phyloP scores from a whole-genome alignment of 1,140 invertebrate species.

The Ips typographus region DNA sequence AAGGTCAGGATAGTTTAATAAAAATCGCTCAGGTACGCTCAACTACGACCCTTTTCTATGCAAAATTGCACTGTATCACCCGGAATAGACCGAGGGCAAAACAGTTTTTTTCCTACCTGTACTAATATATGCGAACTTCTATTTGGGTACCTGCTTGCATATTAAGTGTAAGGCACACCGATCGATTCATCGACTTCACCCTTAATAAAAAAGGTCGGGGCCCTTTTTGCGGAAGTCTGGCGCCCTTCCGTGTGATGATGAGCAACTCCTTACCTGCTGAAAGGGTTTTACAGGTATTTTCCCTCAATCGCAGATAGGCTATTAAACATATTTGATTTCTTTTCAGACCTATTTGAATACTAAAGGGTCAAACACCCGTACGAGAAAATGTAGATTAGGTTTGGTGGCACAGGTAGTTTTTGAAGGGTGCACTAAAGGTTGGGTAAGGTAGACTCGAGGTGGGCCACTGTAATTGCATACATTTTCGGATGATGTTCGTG shows the following conservation, averaged over 20 bases:
- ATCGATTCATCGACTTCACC: conserved; percentile 41
- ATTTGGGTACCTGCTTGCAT: conserved; percentile 51
- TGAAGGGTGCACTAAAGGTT: not conserved
- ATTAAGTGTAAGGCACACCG: conserved; percentile 53
- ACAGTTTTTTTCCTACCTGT: conserved; percentile 51
- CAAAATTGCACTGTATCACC: conserved; percentile 31
- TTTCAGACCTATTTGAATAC: conserved; percentile 48
- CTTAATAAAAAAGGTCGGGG: conserved; percentile 10
- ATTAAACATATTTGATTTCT: conserved; percentile 52
- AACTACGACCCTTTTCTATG: conserved; percentile 27
- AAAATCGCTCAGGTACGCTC: conserved; percentile 42
- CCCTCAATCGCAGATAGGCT: conserved; percentile 46
- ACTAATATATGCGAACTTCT: conserved; percentile 52
- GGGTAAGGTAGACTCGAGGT: not conserved
- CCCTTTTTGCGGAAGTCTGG: conserved; percentile 25
- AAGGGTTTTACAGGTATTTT: conserved; percentile 41
- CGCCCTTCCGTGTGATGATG: conserved; percentile 23
- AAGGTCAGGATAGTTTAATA: conserved; percentile 46
- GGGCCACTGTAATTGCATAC: conserved; percentile 40
- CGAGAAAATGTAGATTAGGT: conserved; percentile 50
- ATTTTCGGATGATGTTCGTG: conserved; percentile 43
- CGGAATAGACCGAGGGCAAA: conserved; percentile 32
- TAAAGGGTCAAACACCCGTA: conserved; percentile 47
- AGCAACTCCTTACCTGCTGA: conserved; percentile 35
- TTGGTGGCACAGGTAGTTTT: conserved; percentile 32